Evolutionary conservation across 2,888 invertebrate species (phyloP).

Genomic region (Hartigia nigra): DNA sequence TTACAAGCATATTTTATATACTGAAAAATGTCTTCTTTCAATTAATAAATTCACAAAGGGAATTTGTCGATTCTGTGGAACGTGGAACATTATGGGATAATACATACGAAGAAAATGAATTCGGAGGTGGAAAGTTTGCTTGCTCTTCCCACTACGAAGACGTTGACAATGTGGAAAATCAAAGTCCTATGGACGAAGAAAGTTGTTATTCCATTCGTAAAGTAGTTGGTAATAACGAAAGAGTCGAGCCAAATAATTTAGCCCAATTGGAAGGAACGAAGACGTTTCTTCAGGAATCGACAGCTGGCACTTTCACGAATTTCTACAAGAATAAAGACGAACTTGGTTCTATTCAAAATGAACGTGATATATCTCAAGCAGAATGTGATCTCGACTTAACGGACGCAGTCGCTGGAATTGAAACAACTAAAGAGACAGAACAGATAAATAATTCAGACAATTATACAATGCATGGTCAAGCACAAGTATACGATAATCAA

Average conservation of each 20-base stretch:
- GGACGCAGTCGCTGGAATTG: constrained; percentile 6
- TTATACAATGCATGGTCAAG: background rate
- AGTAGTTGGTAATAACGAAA: constrained; percentile 12
- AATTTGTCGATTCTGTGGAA: constrained; percentile 56
- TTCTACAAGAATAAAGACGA: background rate
- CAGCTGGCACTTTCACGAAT: background rate
- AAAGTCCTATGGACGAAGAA: background rate
- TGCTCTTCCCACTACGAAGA: background rate
- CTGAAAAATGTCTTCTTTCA: constrained; percentile 14
- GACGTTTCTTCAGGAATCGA: background rate
- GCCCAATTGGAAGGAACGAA: background rate
- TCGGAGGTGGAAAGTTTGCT: constrained; percentile 26
- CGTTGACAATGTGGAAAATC: background rate
- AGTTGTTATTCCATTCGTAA: background rate
- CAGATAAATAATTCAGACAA: background rate
- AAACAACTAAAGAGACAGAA: background rate
- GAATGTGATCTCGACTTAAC: constrained; percentile 11
- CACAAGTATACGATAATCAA: background rate
- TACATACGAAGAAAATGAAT: constrained; percentile 58
- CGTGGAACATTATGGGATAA: constrained; percentile 57
- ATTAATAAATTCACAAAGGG: constrained; percentile 34
- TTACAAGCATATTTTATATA: background rate
- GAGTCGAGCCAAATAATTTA: constrained; percentile 12
- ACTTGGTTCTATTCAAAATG: background rate
- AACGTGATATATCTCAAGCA: background rate